Base-by-base conservation (phyloP, 2,888 invertebrate species). In the Drosophila macrospina region DNA sequence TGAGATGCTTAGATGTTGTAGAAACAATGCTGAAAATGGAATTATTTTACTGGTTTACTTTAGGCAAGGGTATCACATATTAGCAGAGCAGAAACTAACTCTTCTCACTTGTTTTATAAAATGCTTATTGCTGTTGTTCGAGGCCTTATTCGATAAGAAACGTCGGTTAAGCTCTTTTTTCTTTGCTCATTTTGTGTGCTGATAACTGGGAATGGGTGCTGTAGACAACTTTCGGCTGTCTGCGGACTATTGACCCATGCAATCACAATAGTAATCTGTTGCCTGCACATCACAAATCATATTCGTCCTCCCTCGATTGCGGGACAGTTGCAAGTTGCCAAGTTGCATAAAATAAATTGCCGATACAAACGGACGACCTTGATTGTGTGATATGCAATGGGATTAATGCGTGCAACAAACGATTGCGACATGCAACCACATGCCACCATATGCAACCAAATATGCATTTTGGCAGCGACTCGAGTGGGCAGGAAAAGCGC, bases 141-240 rank as follows among this genome's bases (percentile, higher is more conserved):
- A 20, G 32, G n/a, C 32, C 4, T 11, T 32, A 16, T 47, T 6
- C n/a, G 86, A 81, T 86, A 86, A 80, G 34, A 65, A 83, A 74
- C 77, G 86, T 86, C 81, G 86, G 84, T 56, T 69, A 68, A 10
- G 59, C 45, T 73, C 59, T 77, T 59, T 83, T 66, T 61, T 66
- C 42, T 37, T 50, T 56, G 28, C 13, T 47, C n/a, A 5, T 30
- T 30, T 47, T 30, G 11, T n/a, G 30, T 30, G 2, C 16, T 4
- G 32, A 47, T 47, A 47, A 16, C 44, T 26, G 47, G 32, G 1
- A 20, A 16, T 20, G 32, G 11, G 16, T 0, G 6, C 16, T 16
- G 16, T 16, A 6, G 30, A 13, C 20, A 41, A 32, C 52, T 47
- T 50, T 34, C 11, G 48, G 39, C 37, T 42, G 13, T 48, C 28